phyloP scores from a whole-genome alignment of 1,140 invertebrate species.

The Elymnias hypermnestra region DNA sequence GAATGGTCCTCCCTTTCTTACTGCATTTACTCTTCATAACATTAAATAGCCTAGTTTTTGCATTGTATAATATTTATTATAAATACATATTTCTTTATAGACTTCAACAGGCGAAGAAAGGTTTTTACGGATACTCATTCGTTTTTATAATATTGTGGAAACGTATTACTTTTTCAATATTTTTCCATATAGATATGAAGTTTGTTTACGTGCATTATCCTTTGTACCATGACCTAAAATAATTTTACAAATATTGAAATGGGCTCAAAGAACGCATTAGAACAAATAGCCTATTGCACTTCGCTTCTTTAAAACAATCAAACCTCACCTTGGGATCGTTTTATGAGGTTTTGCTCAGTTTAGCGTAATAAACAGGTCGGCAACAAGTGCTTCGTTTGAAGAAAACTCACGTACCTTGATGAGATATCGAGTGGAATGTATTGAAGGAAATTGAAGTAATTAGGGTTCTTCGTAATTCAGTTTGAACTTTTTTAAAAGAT shows the following conservation, averaged over 20 bases:
- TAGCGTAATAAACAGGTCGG: conserved; percentile 44
- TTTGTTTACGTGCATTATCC: conserved; percentile 34
- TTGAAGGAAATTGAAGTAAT: not conserved
- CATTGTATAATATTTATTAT: no score
- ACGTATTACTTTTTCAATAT: no score
- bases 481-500: no score
- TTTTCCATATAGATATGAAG: no score
- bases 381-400: conserved; percentile 21
- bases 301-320: conserved; percentile 46
- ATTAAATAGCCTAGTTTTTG: no score
- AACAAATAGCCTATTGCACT: conserved; percentile 25
- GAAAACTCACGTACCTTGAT: not conserved
- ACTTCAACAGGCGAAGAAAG: no score
- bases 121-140: no score
- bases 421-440: not conserved
- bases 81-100: no score
- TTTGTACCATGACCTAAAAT: conserved; percentile 54
- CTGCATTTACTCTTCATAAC: no score
- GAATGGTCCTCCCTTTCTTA: no score
- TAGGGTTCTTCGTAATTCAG: not conserved
- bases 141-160: no score
- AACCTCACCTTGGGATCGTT: conserved; percentile 58
- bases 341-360: conserved; percentile 46
- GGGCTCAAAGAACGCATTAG: conserved; percentile 55
- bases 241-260: conserved; percentile 41